Base-by-base conservation (phyloP, 2,797 vertebrate genomes). In the Neostethus bicornis region DNA sequence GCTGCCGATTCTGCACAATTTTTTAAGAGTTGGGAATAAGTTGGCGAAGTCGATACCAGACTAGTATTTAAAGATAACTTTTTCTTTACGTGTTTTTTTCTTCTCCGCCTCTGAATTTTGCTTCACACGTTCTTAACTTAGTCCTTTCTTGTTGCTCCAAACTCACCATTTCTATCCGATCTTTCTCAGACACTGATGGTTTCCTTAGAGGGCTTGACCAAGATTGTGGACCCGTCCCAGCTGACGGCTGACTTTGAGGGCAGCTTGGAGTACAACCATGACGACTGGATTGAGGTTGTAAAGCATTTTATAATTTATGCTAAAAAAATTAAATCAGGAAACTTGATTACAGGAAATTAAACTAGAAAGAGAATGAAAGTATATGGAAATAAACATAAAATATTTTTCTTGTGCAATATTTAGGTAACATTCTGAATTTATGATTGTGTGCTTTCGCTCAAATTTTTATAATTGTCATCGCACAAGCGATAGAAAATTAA, bases 221-320 rank as follows among this genome's bases (percentile, higher is more conserved):
- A 98, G 92, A 93, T 97, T 66, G 96, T 99, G 80, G 97, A 99
- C 82, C 95, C 95, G 54, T 97, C 96, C 73, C 96, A 99, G 91
- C 91, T 99, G 75, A 98, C 97, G 5, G 93, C 94, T 0, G 97
- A 99, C 88, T 96, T 99, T 23, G 97, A 98, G 32, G 97, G 96
- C 85, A 96, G 95, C 81, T 89, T 99, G 85, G 95, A 97, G 34
- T 99, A 99, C 79, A 96, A 98, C 91, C 97, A 99, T 12, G 96
- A 98, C 44, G 96, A 98, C 55, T 99, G 97, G 97, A 97, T 99
- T 65, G 96, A 98, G 89, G 95, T 97, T 83, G 90, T 93, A 64
- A 88, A 92, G n/a, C n/a, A n/a, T n/a, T n/a, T n/a, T n/a, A n/a
- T n/a, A n/a, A n/a, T n/a, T n/a, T n/a, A n/a, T n/a, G n/a, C n/a